These are phyloP conservation scores for Cyclargus thomasi DNA, from an alignment of 1,140 invertebrate species.

Conservation along the genomic window DNA sequence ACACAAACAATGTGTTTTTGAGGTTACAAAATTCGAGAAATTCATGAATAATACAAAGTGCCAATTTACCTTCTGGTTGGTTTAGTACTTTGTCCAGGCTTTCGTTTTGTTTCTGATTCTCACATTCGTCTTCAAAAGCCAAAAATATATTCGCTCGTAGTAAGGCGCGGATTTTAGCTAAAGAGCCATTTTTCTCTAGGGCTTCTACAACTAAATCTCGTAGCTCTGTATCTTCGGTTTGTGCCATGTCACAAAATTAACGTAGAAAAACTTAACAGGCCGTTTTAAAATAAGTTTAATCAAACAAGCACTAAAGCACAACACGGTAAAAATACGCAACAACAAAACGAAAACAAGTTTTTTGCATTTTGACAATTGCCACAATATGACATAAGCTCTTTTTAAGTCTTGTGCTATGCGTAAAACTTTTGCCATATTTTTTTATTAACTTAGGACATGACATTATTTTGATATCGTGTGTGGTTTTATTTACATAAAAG, in stretches of 20 bases:
- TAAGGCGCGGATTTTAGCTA: conserved; percentile 71
- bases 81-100: conserved; percentile 60
- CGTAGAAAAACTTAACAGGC: neutral
- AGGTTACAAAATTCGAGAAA: conserved; percentile 71
- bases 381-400: neutral
- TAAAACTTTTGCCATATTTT: too few relatives aligned
- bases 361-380: neutral
- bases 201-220: conserved; percentile 71
- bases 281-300: neutral
- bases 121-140: conserved; percentile 69
- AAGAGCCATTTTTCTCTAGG: conserved; percentile 70
- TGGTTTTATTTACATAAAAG: too few relatives aligned
- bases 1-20: conserved; percentile 71
- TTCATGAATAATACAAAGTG: conserved; percentile 64
- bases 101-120: conserved; percentile 61
- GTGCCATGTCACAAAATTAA: conserved; percentile 51
- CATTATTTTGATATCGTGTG: too few relatives aligned
- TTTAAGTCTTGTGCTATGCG: neutral
- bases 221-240: conserved; percentile 70
- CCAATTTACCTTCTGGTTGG: conserved; percentile 60
- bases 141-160: conserved; percentile 70
- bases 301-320: conserved; percentile 3
- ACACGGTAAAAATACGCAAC: conserved; percentile 9
- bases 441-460: too few relatives aligned
- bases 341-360: conserved; percentile 19